Evolutionary conservation across 2,113 vertebrate genomes (phyloP).

Genomic region (Corydoras sp.): DNA sequence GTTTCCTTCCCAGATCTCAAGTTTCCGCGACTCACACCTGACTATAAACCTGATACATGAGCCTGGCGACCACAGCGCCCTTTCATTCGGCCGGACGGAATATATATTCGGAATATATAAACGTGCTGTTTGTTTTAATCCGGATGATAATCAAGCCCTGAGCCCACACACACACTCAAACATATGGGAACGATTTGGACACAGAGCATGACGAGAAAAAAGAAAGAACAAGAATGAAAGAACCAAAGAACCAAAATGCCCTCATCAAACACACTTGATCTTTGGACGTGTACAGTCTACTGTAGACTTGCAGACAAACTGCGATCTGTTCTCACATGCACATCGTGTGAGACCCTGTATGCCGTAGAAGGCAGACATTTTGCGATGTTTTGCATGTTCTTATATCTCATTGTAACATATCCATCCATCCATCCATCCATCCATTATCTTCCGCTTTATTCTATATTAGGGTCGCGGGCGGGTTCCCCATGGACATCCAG

Average conservation of each 20-base stretch:
- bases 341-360: neutral
- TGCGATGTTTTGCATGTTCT: neutral
- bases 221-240: neutral
- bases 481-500: too few relatives aligned
- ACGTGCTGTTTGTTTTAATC: conserved; percentile 39
- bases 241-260: conserved; percentile 5
- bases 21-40: conserved; percentile 6
- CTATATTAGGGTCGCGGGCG: too few relatives aligned
- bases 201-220: conserved; percentile 8
- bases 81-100: conserved; percentile 27
- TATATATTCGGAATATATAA: conserved; percentile 18
- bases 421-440: too few relatives aligned
- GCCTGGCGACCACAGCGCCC: conserved; percentile 10
- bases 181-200: conserved; percentile 50
- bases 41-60: conserved; percentile 1
- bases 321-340: conserved; percentile 11
- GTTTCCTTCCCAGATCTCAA: neutral
- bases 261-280: conserved; percentile 30
- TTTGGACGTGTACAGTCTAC: conserved; percentile 17
- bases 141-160: conserved; percentile 43
- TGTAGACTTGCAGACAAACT: conserved; percentile 13
- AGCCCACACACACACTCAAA: conserved; percentile 45
- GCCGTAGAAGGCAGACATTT: neutral
- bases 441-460: too few relatives aligned
- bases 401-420: neutral